phyloP scores from a whole-genome alignment of 2,797 vertebrate species.

The Aselliscus stoliczkanus region DNA sequence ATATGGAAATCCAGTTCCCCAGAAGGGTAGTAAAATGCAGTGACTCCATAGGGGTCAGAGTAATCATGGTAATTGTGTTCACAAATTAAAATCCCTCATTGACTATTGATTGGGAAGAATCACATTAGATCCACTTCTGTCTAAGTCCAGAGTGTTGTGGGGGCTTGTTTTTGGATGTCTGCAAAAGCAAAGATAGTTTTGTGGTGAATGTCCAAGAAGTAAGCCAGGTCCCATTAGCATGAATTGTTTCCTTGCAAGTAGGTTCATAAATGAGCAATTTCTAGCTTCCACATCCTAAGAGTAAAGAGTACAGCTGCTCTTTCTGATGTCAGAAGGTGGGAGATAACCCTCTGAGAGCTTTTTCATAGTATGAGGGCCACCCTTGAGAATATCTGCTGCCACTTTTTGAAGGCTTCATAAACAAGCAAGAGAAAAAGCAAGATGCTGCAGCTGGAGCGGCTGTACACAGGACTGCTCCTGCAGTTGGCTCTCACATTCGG shows the following conservation, averaged over 20 bases:
- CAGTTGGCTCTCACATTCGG: background rate
- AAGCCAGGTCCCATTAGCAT: background rate
- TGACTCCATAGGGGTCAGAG: background rate
- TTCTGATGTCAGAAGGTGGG: background rate
- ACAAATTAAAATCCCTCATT: constrained; percentile 45
- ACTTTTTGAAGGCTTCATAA: background rate
- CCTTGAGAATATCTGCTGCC: background rate
- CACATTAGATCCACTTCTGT: background rate
- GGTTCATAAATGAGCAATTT: background rate
- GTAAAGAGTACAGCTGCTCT: background rate
- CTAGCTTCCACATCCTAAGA: background rate
- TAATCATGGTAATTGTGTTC: constrained; percentile 42
- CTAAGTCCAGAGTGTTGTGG: background rate
- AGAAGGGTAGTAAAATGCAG: constrained; percentile 30
- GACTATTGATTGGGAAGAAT: constrained; percentile 44
- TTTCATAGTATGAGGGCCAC: background rate
- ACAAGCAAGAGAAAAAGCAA: background rate
- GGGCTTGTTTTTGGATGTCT: background rate
- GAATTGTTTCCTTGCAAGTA: background rate
- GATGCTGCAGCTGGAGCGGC: background rate
- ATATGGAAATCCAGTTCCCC: constrained; percentile 34
- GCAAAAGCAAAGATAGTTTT: background rate
- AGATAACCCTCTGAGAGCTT: background rate
- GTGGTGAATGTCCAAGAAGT: background rate
- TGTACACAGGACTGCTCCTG: background rate